Evolutionary conservation across 2,888 invertebrate genomes (phyloP).

Genomic region (Patella depressa): DNA sequence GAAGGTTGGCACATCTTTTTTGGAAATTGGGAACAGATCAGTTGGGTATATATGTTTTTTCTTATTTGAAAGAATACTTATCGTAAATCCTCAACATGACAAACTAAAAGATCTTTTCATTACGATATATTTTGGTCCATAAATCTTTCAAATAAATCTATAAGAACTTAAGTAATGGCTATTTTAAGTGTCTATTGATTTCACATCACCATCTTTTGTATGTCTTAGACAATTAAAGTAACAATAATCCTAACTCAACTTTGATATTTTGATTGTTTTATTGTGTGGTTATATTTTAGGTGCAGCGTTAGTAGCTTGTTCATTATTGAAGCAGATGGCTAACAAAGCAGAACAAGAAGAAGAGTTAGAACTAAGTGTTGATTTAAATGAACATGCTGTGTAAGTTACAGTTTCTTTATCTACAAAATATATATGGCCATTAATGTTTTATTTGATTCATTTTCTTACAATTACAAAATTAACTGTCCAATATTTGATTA

Average conservation of each 20-base stretch:
- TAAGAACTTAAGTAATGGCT: too few species aligned
- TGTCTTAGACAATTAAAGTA: background rate
- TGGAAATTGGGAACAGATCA: conserved; percentile 67
- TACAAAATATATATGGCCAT: too few species aligned
- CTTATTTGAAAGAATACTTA: background rate
- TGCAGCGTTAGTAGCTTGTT: conserved; percentile 59
- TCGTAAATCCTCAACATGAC: too few species aligned
- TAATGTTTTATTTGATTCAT: background rate
- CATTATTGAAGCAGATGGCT: conserved; percentile 61
- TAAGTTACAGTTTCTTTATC: conserved; percentile 36
- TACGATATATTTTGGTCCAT: too few species aligned
- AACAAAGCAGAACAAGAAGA: conserved; percentile 63
- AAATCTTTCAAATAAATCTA: too few species aligned
- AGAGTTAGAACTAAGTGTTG: conserved; percentile 62
- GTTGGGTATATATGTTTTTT: conserved; percentile 50
- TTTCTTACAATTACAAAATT: background rate
- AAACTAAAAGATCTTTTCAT: too few species aligned
- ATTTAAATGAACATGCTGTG: conserved; percentile 58
- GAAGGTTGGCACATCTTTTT: conserved; percentile 65
- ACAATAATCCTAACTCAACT: background rate
- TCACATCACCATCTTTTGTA: background rate
- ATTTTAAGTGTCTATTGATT: too few species aligned
- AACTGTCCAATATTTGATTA: background rate
- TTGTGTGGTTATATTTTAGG: conserved; percentile 37
- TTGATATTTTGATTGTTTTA: background rate